Conservation (phyloP, 2,888 invertebrate genomes). For the Bursaphelenchus okinawaensis region DNA sequence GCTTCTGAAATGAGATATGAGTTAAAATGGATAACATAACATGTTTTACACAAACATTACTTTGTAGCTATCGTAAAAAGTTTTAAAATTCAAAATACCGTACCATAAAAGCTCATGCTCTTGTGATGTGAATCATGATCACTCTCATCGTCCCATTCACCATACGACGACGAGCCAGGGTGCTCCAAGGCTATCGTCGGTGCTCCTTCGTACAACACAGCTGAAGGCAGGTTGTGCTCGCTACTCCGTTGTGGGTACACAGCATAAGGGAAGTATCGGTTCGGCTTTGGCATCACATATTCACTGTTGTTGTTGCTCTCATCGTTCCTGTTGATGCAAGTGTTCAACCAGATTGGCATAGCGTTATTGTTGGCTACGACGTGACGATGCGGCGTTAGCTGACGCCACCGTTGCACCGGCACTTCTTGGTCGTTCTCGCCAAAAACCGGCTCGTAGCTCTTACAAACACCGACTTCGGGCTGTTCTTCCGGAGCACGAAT, state of each 20-base stretch:
- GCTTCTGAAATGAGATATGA: neutral
- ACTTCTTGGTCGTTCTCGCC: neutral
- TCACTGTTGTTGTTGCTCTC: slow-evolving; percentile 9
- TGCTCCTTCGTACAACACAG: slow-evolving; percentile 22
- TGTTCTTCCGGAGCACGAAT: neutral
- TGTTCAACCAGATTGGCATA: slow-evolving; percentile 3
- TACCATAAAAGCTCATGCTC: neutral
- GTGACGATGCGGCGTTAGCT: neutral
- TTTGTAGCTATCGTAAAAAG: too few relatives aligned
- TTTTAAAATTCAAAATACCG: neutral
- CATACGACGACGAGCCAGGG: neutral
- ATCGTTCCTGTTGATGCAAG: neutral
- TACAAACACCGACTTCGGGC: neutral
- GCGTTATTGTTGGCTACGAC: slow-evolving; percentile 6
- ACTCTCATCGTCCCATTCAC: neutral
- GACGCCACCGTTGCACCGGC: neutral
- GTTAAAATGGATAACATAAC: too few relatives aligned
- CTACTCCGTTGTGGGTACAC: neutral
- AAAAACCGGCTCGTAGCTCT: neutral
- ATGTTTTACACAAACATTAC: too few relatives aligned
- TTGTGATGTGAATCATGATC: neutral
- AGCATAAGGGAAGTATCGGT: neutral
- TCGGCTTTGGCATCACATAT: neutral
- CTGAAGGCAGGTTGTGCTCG: slow-evolving; percentile 17
- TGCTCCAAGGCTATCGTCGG: slow-evolving; percentile 24